Evolutionary conservation across 2,797 vertebrate genomes (phyloP).

Genomic region (Helostoma temminkii): DNA sequence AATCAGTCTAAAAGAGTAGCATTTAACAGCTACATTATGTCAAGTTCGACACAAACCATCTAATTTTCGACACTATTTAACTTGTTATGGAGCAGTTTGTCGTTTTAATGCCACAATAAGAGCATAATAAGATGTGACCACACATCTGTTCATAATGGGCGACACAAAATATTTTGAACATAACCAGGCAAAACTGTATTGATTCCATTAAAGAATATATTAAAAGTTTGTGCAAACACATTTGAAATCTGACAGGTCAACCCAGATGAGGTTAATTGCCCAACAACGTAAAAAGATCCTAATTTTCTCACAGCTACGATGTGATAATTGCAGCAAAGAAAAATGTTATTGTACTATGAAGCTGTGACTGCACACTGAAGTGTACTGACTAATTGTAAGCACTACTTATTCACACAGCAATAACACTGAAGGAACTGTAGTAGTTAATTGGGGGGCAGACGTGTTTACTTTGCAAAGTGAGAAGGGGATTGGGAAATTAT

Average conservation of each 20-base stretch:
- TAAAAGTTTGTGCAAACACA: conserved; percentile 55
- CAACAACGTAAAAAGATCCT: conserved; percentile 37
- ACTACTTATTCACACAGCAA: conserved; percentile 54
- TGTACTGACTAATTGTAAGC: conserved; percentile 61
- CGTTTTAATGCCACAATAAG: conserved; percentile 5
- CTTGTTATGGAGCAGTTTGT: conserved; percentile 19
- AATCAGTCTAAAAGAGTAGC: conserved; percentile 13
- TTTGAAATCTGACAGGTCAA: conserved; percentile 51
- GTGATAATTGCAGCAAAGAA: conserved; percentile 69
- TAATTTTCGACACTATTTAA: background rate
- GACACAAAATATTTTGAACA: background rate
- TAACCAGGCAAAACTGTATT: conserved; percentile 2
- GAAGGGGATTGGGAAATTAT: conserved; percentile 75
- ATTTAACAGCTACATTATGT: conserved; percentile 16
- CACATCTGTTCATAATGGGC: conserved; percentile 2
- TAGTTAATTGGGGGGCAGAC: conserved; percentile 72
- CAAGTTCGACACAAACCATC: conserved; percentile 5
- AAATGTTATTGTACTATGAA: conserved; percentile 67
- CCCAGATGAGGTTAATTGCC: conserved; percentile 53
- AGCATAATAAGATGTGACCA: background rate
- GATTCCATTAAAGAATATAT: conserved; percentile 24
- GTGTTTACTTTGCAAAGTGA: conserved; percentile 79
- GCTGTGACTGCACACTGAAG: conserved; percentile 37
- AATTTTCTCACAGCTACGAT: conserved; percentile 44
- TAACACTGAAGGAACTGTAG: conserved; percentile 60